Conservation (phyloP, 1,140 invertebrate genomes). For the Mesaphorura yosii region DNA sequence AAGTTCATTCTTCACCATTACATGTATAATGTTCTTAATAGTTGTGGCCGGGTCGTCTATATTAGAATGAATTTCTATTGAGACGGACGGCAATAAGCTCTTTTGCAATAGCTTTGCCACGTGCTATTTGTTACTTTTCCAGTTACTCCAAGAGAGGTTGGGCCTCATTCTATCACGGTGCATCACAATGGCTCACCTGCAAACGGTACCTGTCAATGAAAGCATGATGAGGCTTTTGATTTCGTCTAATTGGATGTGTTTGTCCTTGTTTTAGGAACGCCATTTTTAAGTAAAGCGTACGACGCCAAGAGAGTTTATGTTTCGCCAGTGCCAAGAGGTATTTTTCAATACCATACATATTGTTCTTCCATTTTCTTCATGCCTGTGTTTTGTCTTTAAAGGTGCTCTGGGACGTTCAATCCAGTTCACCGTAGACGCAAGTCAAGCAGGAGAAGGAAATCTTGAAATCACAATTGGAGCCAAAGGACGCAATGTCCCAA, state of each 20-base stretch:
- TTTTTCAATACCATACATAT: too few relatives aligned
- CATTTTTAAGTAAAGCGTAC: constrained; percentile 84
- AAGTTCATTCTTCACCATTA: too few relatives aligned
- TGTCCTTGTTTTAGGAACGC: constrained; percentile 34
- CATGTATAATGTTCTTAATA: too few relatives aligned
- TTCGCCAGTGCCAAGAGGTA: constrained; percentile 66
- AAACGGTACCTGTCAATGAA: too few relatives aligned
- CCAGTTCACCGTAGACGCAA: constrained; percentile 87
- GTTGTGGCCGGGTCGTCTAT: too few relatives aligned
- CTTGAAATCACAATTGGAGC: constrained; percentile 93
- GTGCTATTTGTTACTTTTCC: too few relatives aligned
- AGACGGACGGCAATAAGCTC: too few relatives aligned
- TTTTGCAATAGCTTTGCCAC: too few relatives aligned
- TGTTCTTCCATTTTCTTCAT: too few relatives aligned
- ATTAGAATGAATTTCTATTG: too few relatives aligned
- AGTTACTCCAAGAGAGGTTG: constrained; percentile 78
- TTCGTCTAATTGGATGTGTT: not conserved
- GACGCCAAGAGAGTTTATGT: constrained; percentile 81
- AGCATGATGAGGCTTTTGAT: too few relatives aligned
- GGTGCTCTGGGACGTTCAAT: constrained; percentile 66
- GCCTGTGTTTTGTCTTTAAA: too few relatives aligned
- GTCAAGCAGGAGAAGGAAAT: constrained; percentile 93
- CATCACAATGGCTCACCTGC: constrained; percentile 84
- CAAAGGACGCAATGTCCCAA: constrained; percentile 85
- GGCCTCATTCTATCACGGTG: constrained; percentile 74